A percentile compares a stretch with the other conserved stretches of the same genome.
These are phyloP conservation scores for Oceanodroma tethys DNA, from an alignment of 2,113 vertebrate species.

Conservation along the genomic window DNA sequence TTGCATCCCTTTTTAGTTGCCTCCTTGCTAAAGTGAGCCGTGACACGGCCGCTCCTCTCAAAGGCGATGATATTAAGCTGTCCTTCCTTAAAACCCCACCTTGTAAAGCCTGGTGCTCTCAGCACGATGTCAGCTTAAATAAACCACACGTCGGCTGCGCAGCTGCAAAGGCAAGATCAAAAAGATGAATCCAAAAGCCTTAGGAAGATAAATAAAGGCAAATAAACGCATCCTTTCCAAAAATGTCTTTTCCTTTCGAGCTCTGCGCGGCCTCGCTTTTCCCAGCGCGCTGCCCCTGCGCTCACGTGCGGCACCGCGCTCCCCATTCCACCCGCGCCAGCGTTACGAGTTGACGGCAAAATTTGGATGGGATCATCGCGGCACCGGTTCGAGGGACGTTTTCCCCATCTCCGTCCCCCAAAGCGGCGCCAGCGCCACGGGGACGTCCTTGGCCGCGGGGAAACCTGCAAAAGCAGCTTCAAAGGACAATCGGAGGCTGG, in stretches of 20 bases:
- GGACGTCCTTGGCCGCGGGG: background rate
- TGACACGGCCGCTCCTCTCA: background rate
- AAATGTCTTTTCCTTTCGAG: background rate
- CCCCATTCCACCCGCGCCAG: background rate
- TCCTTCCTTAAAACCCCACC: background rate
- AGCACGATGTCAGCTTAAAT: background rate
- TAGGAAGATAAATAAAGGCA: conserved; percentile 16
- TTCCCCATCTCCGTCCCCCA: background rate
- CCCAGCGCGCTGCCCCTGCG: background rate
- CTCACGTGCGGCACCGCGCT: background rate
- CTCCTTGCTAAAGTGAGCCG: background rate
- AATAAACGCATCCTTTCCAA: background rate
- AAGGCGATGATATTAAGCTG: background rate
- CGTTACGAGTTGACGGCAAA: background rate
- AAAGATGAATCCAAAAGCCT: background rate
- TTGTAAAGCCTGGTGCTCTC: background rate
- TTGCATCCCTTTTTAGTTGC: background rate
- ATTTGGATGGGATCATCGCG: background rate
- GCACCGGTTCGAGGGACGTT: background rate
- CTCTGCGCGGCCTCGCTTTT: background rate
- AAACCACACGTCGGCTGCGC: background rate
- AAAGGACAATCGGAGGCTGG: background rate
- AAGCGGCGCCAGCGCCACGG: accelerated
- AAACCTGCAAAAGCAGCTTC: background rate
- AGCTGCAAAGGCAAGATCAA: background rate